A percentile compares a stretch with the other conserved stretches of the same genome.
phyloP scores from a whole-genome alignment of 2,113 vertebrate genomes.

The Calidris pugnax region DNA sequence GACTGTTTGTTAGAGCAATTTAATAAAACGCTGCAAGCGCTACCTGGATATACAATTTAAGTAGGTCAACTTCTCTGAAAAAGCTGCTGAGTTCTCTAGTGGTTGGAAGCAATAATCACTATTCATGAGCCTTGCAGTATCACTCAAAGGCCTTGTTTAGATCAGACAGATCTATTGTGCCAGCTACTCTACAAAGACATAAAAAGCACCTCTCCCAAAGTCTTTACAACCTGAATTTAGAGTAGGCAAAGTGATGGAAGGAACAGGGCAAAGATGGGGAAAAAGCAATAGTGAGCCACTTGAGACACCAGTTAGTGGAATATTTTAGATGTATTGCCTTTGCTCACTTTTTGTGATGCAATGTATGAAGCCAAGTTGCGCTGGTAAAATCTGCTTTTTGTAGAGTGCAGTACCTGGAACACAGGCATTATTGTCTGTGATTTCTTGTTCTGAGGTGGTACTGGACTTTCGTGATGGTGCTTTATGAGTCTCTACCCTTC shows the following conservation, averaged over 20 bases:
- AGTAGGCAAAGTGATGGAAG: neutral
- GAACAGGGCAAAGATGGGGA: neutral
- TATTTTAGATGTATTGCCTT: neutral
- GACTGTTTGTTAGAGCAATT: conserved; percentile 11
- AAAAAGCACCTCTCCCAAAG: neutral
- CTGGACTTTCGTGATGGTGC: neutral
- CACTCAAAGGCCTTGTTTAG: conserved; percentile 48
- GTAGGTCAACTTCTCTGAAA: conserved; percentile 33
- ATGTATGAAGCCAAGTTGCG: neutral
- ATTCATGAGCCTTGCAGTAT: conserved; percentile 40
- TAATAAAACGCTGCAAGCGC: neutral
- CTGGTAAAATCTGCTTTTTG: neutral
- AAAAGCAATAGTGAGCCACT: neutral
- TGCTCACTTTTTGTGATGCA: neutral
- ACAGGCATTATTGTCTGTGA: neutral
- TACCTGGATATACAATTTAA: conserved; percentile 38
- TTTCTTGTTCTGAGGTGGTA: neutral
- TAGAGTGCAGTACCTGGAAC: neutral
- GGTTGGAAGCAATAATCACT: conserved; percentile 40
- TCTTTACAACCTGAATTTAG: neutral
- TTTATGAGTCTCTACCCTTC: neutral
- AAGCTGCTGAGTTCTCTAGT: conserved; percentile 7
- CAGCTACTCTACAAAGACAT: neutral
- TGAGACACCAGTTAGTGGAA: neutral
- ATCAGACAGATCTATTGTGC: conserved; percentile 33